Percentiles rank a stretch among this genome's conserved stretches.
phyloP scores from a whole-genome alignment of 2,888 invertebrate genomes.

The Aphrophora alni region DNA sequence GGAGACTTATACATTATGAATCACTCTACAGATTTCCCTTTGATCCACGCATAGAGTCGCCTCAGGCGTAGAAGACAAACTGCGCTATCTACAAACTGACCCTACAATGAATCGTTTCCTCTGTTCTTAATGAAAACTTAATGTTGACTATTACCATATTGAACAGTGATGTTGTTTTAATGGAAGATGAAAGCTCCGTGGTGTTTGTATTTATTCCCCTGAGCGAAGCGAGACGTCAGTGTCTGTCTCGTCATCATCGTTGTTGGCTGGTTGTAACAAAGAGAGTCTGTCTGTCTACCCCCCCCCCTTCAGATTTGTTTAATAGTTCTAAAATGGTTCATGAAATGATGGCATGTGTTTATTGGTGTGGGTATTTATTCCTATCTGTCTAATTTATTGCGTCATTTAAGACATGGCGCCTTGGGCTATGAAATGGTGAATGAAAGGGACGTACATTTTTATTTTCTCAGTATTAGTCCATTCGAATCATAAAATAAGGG shows the following conservation, averaged over 20 bases:
- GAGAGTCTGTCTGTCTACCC: neutral
- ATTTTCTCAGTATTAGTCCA: too few species aligned
- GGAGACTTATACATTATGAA: neutral
- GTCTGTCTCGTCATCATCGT: neutral
- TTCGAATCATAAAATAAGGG: too few species aligned
- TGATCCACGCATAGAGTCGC: neutral
- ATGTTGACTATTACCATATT: conserved; percentile 9
- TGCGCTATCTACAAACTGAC: neutral
- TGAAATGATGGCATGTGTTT: neutral
- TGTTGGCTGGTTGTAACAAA: neutral
- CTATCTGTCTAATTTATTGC: too few species aligned
- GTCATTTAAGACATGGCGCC: too few species aligned
- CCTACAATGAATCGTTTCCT: neutral
- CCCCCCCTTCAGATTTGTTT: neutral
- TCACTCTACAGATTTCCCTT: neutral
- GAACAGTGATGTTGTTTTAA: conserved; percentile 9
- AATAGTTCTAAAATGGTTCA: neutral
- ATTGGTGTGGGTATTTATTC: too few species aligned
- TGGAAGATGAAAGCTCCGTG: neutral
- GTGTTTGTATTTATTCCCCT: neutral
- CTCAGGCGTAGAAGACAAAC: neutral
- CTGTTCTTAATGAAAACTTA: conserved; percentile 5
- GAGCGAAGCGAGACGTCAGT: neutral
- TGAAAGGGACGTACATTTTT: too few species aligned
- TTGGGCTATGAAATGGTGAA: too few species aligned